Conservation (phyloP, 2,797 vertebrate genomes). For the Linurgus olivaceus region DNA sequence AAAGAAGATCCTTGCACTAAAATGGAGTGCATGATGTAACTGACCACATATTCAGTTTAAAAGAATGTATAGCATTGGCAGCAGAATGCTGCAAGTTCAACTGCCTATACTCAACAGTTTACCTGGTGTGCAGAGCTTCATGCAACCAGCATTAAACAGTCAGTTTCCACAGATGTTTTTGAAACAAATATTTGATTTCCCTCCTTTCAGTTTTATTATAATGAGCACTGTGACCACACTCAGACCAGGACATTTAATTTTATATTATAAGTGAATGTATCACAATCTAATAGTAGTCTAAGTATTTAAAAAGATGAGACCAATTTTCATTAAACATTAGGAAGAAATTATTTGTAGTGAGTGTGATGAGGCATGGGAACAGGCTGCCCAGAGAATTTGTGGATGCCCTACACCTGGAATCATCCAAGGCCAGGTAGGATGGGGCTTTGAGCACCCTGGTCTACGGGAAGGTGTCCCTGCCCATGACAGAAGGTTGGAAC, state of each 20-base stretch:
- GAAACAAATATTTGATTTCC: rapidly evolving
- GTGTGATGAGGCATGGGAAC: background rate
- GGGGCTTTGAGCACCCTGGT: background rate
- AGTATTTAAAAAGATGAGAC: background rate
- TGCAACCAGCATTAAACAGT: background rate
- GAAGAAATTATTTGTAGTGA: background rate
- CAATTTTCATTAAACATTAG: rapidly evolving
- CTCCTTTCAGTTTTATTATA: background rate
- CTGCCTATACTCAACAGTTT: background rate
- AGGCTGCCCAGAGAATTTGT: background rate
- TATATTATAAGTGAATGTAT: background rate
- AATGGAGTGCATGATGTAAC: background rate
- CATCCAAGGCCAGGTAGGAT: background rate
- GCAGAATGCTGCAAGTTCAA: background rate
- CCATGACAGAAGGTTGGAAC: rapidly evolving
- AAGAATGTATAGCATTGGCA: background rate
- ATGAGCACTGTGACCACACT: background rate
- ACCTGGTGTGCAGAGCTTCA: background rate
- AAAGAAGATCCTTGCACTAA: background rate
- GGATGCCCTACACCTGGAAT: background rate
- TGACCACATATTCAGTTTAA: background rate
- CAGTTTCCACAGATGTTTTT: background rate
- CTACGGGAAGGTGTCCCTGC: background rate
- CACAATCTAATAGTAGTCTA: background rate
- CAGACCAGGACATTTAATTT: background rate